Base-by-base conservation (phyloP, 1,140 invertebrate species). In the Bombus sibiricus region DNA sequence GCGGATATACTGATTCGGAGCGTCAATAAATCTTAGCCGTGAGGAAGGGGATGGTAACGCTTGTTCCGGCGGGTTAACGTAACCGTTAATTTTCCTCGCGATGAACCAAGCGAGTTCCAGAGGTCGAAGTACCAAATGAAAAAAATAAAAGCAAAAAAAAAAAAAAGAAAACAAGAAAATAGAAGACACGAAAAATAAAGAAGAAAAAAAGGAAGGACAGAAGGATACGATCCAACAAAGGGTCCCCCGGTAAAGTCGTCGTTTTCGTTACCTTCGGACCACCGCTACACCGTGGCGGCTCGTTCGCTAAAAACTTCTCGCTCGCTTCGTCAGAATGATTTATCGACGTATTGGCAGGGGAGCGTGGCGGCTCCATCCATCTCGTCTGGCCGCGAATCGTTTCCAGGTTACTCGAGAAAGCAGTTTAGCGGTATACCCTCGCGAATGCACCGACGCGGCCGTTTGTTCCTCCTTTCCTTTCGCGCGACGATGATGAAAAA, bases 311-410 rank as follows among this genome's bases (percentile, higher is more conserved):
- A 88, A 89, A 89, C 69, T 88, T 88, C 81, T 88, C 83, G 66
- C 69, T 86, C 86, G 83, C 43, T 83, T 81, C 73, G 88, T 88
- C 88, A 83, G 62, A 57, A 89, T 88, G 88, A 89, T 89, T 88
- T 89, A 89, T 89, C 86, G 88, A 86, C 75, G 53, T 89, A 89
- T 88, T 82, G 88, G 83, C 88, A 89, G 79, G 86, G 41, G 86
- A 66, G 81, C 81, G 75, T 69, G 87, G 47, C 72, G 32, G 77
- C 73, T 76, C 69, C 78, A 89, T 89, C 88, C 82, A 89, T 89
- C 87, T 79, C 62, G 28, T 57, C 75, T 64, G 39, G 53, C 53
- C 68, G 88, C 37, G 82, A 85, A 89, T 89, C 88, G 85, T 85
- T 88, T 86, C 73, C 87, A 83, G 74, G 68, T 73, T 86, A 80